Evolutionary conservation across 2,113 vertebrate species (phyloP).

Genomic region (Scortum barcoo): DNA sequence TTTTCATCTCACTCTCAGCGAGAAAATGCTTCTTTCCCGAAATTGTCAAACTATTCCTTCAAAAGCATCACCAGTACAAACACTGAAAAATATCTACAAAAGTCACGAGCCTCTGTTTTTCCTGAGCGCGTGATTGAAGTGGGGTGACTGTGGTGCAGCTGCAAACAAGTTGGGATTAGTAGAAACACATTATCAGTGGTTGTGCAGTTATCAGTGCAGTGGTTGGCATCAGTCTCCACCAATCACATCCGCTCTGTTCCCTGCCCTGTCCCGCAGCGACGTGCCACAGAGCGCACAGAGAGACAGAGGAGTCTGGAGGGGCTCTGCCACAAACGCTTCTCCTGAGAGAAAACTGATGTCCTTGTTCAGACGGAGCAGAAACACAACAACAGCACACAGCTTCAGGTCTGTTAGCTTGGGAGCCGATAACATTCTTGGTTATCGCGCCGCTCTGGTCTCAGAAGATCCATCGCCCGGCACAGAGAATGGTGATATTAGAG

Average conservation of each 20-base stretch:
- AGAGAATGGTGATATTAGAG: background rate
- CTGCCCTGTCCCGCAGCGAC: background rate
- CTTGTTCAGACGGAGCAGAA: constrained; percentile 23
- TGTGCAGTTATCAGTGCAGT: too few species aligned
- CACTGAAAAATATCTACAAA: background rate
- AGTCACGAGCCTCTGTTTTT: background rate
- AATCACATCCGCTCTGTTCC: background rate
- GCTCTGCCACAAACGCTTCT: constrained; percentile 16
- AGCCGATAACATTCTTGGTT: constrained; percentile 6
- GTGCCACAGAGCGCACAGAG: background rate
- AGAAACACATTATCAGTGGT: constrained; percentile 1
- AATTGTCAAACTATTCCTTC: background rate
- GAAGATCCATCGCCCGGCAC: background rate
- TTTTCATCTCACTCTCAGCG: background rate
- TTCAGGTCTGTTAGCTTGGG: background rate
- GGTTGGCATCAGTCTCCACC: background rate
- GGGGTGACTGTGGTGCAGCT: background rate
- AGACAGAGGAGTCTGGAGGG: constrained; percentile 7
- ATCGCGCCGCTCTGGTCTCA: background rate
- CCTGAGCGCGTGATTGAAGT: too few species aligned
- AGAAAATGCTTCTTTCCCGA: background rate
- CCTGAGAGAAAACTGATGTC: constrained; percentile 32
- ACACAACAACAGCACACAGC: background rate
- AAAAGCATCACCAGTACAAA: background rate
- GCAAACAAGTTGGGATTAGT: background rate